These are phyloP conservation scores for Pogonomyrmex barbatus DNA, from an alignment of 1,140 invertebrate genomes.

Conservation along the genomic window DNA sequence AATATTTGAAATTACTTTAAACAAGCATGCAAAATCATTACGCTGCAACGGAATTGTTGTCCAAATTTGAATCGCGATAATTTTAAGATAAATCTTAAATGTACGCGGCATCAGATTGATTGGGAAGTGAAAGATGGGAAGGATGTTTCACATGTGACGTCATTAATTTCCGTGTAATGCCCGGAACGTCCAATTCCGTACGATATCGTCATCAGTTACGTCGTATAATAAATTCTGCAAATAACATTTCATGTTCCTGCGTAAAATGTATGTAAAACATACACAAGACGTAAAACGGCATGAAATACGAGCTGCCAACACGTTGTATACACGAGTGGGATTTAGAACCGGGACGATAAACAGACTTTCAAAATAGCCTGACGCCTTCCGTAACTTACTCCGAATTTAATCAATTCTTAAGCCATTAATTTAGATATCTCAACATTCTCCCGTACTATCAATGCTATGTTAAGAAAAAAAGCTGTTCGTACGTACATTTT, in stretches of 20 bases:
- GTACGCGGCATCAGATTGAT: not conserved
- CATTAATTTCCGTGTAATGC: not conserved
- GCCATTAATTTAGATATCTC: not conserved
- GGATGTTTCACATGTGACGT: not conserved
- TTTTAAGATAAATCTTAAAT: not conserved
- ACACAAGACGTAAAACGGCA: not conserved
- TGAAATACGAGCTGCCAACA: conserved; percentile 15
- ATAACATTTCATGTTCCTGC: not conserved
- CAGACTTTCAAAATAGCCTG: not conserved
- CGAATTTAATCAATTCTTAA: not conserved
- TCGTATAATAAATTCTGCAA: conserved; percentile 1
- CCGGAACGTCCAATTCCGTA: not conserved
- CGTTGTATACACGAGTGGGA: conserved; percentile 5
- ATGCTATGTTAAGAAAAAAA: not conserved
- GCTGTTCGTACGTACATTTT: not conserved
- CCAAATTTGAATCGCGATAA: not conserved
- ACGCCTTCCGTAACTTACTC: conserved; percentile 25
- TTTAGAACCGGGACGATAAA: conserved; percentile 13
- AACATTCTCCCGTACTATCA: not conserved
- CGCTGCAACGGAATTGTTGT: not conserved
- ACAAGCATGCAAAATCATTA: not conserved
- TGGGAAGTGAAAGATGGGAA: not conserved
- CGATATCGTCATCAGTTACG: conserved; percentile 18
- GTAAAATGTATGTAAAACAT: not conserved
- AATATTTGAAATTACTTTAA: not conserved